Percentiles rank a stretch among this genome's conserved stretches.
Evolutionary conservation across 2,888 invertebrate species (phyloP).

Genomic region (Ophioninae sp.): DNA sequence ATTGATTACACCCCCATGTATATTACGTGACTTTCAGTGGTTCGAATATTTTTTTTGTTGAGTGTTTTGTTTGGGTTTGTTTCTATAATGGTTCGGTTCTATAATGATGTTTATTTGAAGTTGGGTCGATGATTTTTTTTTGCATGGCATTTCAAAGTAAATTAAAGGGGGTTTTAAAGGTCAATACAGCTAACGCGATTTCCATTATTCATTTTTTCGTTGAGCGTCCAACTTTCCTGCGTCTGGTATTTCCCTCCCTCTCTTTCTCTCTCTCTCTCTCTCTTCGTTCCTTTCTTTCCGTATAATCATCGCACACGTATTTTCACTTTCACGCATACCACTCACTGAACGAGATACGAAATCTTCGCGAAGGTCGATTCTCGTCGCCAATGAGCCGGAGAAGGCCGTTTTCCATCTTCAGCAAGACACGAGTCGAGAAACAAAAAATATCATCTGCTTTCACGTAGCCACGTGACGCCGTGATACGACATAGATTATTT

Average conservation of each 20-base stretch:
- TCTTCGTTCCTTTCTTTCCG: not conserved
- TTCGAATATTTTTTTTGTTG: too few relatives aligned
- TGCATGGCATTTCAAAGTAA: conserved; percentile 12
- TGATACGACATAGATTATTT: conserved; percentile 8
- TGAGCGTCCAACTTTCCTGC: conserved; percentile 44
- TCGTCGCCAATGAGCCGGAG: conserved; percentile 41
- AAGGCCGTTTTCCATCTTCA: conserved; percentile 44
- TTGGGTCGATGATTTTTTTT: not conserved
- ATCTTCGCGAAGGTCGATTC: conserved; percentile 51
- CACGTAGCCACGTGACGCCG: conserved; percentile 31
- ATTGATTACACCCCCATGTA: too few relatives aligned
- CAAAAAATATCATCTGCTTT: conserved; percentile 50
- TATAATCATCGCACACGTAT: conserved; percentile 1
- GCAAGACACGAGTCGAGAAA: conserved; percentile 23
- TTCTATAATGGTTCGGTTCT: too few relatives aligned
- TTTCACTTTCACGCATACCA: conserved; percentile 49
- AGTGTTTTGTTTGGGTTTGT: too few relatives aligned
- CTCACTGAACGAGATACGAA: conserved; percentile 28
- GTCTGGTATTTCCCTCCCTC: not conserved
- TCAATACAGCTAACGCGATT: conserved; percentile 55
- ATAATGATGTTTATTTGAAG: too few relatives aligned
- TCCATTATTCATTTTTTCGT: conserved; percentile 23
- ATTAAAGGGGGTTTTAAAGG: conserved; percentile 53
- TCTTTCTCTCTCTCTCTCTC: not conserved
- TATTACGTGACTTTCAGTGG: too few relatives aligned